Base-by-base conservation (phyloP, 37 sponge, comb jelly and placozoan genomes). In the Beroe forskalii region DNA sequence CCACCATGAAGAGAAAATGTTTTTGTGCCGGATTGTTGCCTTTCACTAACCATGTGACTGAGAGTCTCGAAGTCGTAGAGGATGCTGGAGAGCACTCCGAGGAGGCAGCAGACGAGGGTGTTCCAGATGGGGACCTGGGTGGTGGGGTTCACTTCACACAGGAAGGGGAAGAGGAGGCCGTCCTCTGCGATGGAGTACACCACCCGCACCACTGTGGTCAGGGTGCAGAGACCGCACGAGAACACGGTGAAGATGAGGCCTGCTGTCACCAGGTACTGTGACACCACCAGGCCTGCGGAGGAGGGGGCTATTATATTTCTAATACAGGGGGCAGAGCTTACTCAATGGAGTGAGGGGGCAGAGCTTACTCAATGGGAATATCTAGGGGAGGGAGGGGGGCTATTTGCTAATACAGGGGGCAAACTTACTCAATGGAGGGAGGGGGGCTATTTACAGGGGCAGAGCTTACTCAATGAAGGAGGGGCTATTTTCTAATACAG, bases 41-140 rank as follows among this genome's bases (percentile, higher is more conserved):
- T 27, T 27, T 24, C 8, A 64, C 28, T 64, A 25, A 64, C 67
- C 67, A 64, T 64, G 20, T 64, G 67, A 24, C 67, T 64, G 27
- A 64, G 67, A 64, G 67, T 64, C 8, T 64, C 67, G 20, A 64
- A 64, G 28, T 64, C 67, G 67, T 64, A 64, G 28, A 64, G 24
- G 28, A 64, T 64, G 28, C 67, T 64, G 28, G 67, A n/a, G 27
- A 12, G 4, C 4, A 64, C 20, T 25, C 67, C 67, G 4, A 64
- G 23, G 23, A 64, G 4, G 6, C 28, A 6, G 28, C 67, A 64
- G 24, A 64, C 28, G 20, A 64, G 28, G 24, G 20, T 25, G 20
- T 64, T 64, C 67, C 67, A 64, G 4, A 64, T 64, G 23, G 67
- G 67, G 20, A 64, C 28, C 28, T 24, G 23, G 28, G 67, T 64